Base-by-base conservation (phyloP, 2,888 invertebrate species). In the Hemaris fuciformis region DNA sequence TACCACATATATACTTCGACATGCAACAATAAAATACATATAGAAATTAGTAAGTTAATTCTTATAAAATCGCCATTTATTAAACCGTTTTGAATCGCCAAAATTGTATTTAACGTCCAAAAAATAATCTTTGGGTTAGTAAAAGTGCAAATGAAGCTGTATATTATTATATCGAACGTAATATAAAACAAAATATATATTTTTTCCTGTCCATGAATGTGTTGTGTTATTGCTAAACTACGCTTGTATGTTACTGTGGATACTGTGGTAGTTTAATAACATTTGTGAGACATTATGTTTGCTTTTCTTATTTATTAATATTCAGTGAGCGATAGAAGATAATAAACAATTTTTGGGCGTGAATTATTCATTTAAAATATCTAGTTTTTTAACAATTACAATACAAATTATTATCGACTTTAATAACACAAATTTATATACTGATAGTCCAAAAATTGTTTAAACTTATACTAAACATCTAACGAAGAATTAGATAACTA, bases 151-250 rank as follows among this genome's bases (percentile, higher is more conserved):
- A 69, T 62, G 31, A 81, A 86, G 80, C 81, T 66, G 60, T 64
- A 70, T 74, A 74, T 74, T 63, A 65, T 66, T 57, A 66, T 65
- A 48, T 69, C 64, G 64, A 72, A 73, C 69, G 68, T 65, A 72
- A 74, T 65, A 66, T 69, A 72, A 66, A 71, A 62, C 66, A 71
- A 66, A 71, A 64, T 69, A 67, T 70, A 71, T 71, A 66, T 65
- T 68, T 75, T 81, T 83, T 83, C 90, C 89, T 83, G 83, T 88
- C 91, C 91, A 92, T 89, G 91, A 90, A 85, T 83, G 89, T 89
- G 87, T 86, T 84, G 85, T 84, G 85, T 86, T 85, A 87, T 71
- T 62, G 64, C 43, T 61, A 58, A 41, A 62, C 57, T 46, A 45
- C 46, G n/a, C 3, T 5, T 59, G 46, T 23, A 42, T 56, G n/a